These are phyloP conservation scores for Plestiodon gilberti DNA, from an alignment of 2,113 vertebrate species.

Conservation along the genomic window DNA sequence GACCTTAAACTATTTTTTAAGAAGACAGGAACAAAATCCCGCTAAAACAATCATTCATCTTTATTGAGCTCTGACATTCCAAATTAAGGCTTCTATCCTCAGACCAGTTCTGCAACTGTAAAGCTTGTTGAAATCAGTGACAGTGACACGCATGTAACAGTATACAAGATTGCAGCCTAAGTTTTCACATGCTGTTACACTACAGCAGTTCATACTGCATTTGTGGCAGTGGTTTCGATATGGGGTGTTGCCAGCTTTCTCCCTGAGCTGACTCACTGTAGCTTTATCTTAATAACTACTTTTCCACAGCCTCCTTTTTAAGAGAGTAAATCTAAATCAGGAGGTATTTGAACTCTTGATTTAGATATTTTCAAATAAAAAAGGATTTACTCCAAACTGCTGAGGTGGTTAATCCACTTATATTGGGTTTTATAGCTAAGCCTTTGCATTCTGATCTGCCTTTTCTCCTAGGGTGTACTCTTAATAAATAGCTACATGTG, in stretches of 20 bases:
- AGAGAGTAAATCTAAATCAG: slow-evolving; percentile 40
- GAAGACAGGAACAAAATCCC: background rate
- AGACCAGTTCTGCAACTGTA: background rate
- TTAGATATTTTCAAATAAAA: slow-evolving; percentile 60
- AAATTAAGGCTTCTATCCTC: background rate
- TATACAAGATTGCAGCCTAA: background rate
- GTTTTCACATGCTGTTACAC: slow-evolving; percentile 10
- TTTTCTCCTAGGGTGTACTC: slow-evolving; percentile 36
- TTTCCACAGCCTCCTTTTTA: slow-evolving; percentile 26
- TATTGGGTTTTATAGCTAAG: slow-evolving; percentile 32
- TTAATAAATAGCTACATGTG: slow-evolving; percentile 49
- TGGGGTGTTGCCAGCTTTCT: background rate
- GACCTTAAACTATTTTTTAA: background rate
- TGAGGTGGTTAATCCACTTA: slow-evolving; percentile 50
- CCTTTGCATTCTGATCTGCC: slow-evolving; percentile 35
- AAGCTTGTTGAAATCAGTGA: background rate
- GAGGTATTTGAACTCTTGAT: slow-evolving; percentile 32
- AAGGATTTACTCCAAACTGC: slow-evolving; percentile 41
- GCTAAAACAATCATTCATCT: background rate
- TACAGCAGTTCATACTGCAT: slow-evolving; percentile 19
- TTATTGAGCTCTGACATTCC: background rate
- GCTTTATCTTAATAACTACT: slow-evolving; percentile 36
- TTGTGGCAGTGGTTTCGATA: background rate
- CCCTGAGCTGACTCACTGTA: slow-evolving; percentile 16
- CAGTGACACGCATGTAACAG: background rate